Evolutionary conservation across 1,140 invertebrate genomes (phyloP), one percentile per base, ranked within the genome.

Genomic region (Nylanderia fulva): DNA sequence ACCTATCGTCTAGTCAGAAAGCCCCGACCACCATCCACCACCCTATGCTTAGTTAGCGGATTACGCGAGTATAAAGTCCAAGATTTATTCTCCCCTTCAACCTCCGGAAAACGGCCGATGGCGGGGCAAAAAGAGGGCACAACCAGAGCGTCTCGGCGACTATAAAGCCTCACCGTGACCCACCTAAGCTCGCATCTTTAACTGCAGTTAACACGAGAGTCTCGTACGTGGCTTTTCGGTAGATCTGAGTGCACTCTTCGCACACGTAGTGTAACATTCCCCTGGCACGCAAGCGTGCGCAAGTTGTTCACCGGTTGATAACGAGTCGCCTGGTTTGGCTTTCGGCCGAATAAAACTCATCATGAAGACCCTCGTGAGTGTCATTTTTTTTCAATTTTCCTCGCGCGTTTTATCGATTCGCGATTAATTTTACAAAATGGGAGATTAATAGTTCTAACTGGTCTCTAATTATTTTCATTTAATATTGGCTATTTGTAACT

Each of bases 301-400:
- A n/a, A n/a, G n/a, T 21, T 39, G 66, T 27, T 56, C 18, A n/a
- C n/a, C 21, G 21, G n/a, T n/a, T n/a, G n/a, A 45, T 11, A 42
- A 61, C 66, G 60, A 87, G 0, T 21, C 2, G 29, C 42, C 18
- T 27, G 27, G 52, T 24, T 24, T 60, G 5, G 29, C 18, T 18
- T 85, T 4, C n/a, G 29, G 29, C 52, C 21, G 2, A 33, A 0
- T 4, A 21, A 64, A 63, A 75, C 18, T 48, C 80, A 75, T 6
- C 64, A 90, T 90, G 89, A 90, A 90, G 39, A 90, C 36, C 39
- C 48, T 90, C 29, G 89, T 90, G 75, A 90, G 89, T 90, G 63
- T 33, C 36, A 52, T 11, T 6, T 11, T 11, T 6, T 11, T 15
- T 39, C 48, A 18, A 48, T 48, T 11, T 64, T 56, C 0, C n/a